Evolutionary conservation across 53 echinoderm and acorn worm genomes (phyloP).

Genomic region (Crossaster papposus): DNA sequence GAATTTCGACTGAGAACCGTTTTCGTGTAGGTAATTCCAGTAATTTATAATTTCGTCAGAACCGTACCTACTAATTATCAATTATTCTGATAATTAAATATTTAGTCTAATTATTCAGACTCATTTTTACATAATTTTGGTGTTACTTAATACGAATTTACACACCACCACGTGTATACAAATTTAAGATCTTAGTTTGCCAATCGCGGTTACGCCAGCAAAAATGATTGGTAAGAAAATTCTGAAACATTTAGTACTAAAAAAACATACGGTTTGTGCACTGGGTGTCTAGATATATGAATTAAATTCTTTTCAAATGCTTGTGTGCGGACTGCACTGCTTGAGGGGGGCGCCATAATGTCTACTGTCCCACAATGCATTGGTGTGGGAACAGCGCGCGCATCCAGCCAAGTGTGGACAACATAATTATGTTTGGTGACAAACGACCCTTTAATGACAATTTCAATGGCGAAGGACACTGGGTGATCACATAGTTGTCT

Average conservation of each 20-base stretch:
- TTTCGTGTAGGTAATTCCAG: neutral
- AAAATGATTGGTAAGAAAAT: neutral
- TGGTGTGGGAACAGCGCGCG: neutral
- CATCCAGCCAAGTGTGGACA: neutral
- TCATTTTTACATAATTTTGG: too few species aligned
- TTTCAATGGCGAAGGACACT: neutral
- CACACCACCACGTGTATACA: conserved; percentile 25
- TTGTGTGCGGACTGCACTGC: neutral
- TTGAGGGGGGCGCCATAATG: conserved; percentile 35
- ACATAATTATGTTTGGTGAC: conserved; percentile 1
- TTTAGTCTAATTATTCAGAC: too few species aligned
- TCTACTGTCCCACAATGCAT: conserved; percentile 1
- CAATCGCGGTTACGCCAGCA: neutral
- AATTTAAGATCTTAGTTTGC: neutral
- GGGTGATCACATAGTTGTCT: too few species aligned
- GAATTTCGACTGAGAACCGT: neutral
- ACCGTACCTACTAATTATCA: neutral
- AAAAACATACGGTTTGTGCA: too few species aligned
- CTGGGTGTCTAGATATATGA: too few species aligned
- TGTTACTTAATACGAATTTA: conserved; percentile 44
- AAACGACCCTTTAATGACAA: neutral
- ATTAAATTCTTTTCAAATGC: too few species aligned
- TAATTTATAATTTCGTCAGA: neutral
- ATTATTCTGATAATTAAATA: too few species aligned
- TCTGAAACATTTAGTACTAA: too few species aligned